These are phyloP conservation scores for Apomyelois bistriatella DNA, from an alignment of 2,888 invertebrate genomes.

Conservation along the genomic window DNA sequence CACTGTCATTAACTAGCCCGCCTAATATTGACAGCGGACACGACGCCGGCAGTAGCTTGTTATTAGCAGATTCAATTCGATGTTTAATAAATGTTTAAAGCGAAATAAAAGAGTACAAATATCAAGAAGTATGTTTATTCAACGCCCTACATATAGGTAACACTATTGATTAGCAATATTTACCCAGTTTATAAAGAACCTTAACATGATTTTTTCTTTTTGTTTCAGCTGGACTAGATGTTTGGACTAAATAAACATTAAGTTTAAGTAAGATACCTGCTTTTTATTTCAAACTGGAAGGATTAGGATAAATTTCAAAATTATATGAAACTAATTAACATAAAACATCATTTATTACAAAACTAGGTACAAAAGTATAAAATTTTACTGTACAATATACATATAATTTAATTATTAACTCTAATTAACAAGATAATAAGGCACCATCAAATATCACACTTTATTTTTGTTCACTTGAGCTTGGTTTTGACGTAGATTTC, in stretches of 20 bases:
- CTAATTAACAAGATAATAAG: conserved; percentile 12
- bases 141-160: too few species aligned
- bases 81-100: too few species aligned
- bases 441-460: conserved; percentile 25
- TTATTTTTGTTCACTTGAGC: conserved; percentile 38
- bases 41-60: too few species aligned
- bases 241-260: conserved; percentile 50
- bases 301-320: too few species aligned
- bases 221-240: conserved; percentile 82
- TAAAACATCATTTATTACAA: conserved; percentile 31
- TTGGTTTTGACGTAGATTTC: conserved; percentile 45
- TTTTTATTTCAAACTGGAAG: conserved; percentile 36
- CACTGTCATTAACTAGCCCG: too few species aligned
- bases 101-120: too few species aligned
- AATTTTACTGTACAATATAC: conserved; percentile 25
- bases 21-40: too few species aligned
- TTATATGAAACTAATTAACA: not conserved
- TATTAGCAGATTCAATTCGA: too few species aligned
- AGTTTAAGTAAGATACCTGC: conserved; percentile 26
- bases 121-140: too few species aligned
- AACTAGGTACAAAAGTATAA: conserved; percentile 60
- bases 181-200: too few species aligned
- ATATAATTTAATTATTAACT: conserved; percentile 8
- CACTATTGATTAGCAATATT: too few species aligned
- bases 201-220: conserved; percentile 35